phyloP scores from a whole-genome alignment of 1,140 invertebrate genomes.

The Lerema accius region DNA sequence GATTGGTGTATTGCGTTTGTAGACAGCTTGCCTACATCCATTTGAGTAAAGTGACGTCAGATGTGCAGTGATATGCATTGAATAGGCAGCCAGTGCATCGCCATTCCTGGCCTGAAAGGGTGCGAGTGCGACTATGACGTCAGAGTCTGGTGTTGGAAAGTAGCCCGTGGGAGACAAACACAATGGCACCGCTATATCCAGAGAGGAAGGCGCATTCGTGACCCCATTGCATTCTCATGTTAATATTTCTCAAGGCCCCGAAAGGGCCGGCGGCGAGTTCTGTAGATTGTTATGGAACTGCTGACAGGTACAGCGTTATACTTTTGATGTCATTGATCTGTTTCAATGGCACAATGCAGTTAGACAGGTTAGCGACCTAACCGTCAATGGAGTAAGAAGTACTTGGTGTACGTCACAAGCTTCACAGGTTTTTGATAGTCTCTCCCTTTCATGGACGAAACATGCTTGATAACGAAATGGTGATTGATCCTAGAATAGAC shows the following conservation, averaged over 20 bases:
- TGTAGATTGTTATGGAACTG: constrained; percentile 17
- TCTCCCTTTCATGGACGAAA: too few species aligned
- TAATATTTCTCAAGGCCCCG: constrained; percentile 10
- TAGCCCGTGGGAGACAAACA: constrained; percentile 30
- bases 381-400: too few species aligned
- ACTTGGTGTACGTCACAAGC: too few species aligned
- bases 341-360: constrained; percentile 10
- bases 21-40: constrained; percentile 8
- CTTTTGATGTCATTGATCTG: background rate
- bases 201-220: constrained; percentile 19
- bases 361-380: background rate
- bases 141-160: constrained; percentile 25
- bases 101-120: constrained; percentile 17
- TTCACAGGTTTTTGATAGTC: too few species aligned
- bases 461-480: too few species aligned
- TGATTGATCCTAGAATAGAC: too few species aligned
- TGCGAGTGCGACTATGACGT: constrained; percentile 27
- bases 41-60: constrained; percentile 42
- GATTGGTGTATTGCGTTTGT: background rate
- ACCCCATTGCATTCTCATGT: constrained; percentile 33
- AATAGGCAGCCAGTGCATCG: constrained; percentile 30
- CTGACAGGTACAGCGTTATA: constrained; percentile 1
- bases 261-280: constrained; percentile 22
- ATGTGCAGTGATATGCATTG: constrained; percentile 43
- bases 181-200: constrained; percentile 23